Percentiles rank a stretch among this genome's conserved stretches.
Conservation (phyloP, 2,888 invertebrate species). For the Sphinx pinastri region DNA sequence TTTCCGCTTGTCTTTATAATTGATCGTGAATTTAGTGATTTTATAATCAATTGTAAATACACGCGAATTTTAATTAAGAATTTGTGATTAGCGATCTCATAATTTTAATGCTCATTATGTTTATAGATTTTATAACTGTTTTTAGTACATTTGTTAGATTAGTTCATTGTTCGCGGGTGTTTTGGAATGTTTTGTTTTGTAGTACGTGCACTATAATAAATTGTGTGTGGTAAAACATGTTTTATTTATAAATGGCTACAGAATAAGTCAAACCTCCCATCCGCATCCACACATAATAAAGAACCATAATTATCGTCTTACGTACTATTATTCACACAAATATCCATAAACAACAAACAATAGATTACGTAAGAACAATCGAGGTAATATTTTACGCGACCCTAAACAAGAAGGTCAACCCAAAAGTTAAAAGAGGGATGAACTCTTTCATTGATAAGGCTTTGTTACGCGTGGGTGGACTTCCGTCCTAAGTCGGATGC, state of each 20-base stretch:
- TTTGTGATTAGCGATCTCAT: not conserved
- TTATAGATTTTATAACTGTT: constrained; percentile 12
- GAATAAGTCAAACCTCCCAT: no score
- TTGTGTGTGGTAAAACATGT: constrained; percentile 10
- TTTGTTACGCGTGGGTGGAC: not conserved
- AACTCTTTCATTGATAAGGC: constrained; percentile 19
- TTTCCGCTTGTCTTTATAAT: constrained; percentile 18
- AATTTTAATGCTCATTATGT: constrained; percentile 17
- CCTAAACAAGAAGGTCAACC: constrained; percentile 8
- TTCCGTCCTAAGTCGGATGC: not conserved
- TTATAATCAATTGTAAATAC: not conserved
- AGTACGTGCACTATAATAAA: constrained; percentile 25
- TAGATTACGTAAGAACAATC: not conserved
- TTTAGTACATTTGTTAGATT: constrained; percentile 12
- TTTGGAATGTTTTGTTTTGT: constrained; percentile 14
- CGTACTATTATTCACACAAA: no score
- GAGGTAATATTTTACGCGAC: not conserved
- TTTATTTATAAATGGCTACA: not conserved
- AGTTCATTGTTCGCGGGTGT: not conserved
- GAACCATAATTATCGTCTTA: no score
- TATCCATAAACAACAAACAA: not conserved
- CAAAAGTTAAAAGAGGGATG: constrained; percentile 5
- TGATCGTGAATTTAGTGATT: not conserved
- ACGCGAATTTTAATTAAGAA: not conserved
- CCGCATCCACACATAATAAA: no score